Base-by-base conservation (phyloP, 1,140 invertebrate genomes). In the Apis dorsata region DNA sequence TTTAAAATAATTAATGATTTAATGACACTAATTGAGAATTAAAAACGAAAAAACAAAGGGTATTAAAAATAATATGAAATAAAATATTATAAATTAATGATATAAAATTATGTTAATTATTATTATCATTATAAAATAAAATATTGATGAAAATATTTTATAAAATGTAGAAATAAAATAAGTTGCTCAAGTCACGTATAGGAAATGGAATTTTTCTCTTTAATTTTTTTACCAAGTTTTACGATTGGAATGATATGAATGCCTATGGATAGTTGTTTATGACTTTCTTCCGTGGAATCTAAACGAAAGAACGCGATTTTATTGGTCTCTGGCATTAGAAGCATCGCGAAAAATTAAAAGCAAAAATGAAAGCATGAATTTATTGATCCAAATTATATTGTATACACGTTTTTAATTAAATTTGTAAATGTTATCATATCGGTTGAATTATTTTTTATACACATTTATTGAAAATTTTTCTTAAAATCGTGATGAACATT, bases 211-310 rank as follows among this genome's bases (percentile, higher is more conserved):
- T 8, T 24, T 76, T 13, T n/a, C 73, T 15, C n/a, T 44, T 55
- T 51, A n/a, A 11, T n/a, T n/a, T n/a, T n/a, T n/a, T n/a, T n/a
- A 9, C 21, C 80, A 13, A 77, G 55, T 69, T 81, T 81, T 77
- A 69, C 65, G 80, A 81, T 55, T 21, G 60, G 51, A 28, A 74
- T 49, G 79, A 51, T 57, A 75, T 51, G 78, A 74, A 76, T 59
- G 63, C 69, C 65, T 21, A 21, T 7, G 65, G 73, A 9, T 81
- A 24, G 63, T 75, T 76, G 80, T 65, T 81, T 81, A 81, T 69
- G 57, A 63, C 49, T 44, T 77, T 59, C 55, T 60, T 24, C 15
- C 63, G 12, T 13, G 24, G 73, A 81, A 76, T 81, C 10, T 28
- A 53, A 77, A 77, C 44, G 17, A 69, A 63, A 9, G 5, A 12